Conservation (phyloP, 2,113 vertebrate species). For the Archilochus colubris region DNA sequence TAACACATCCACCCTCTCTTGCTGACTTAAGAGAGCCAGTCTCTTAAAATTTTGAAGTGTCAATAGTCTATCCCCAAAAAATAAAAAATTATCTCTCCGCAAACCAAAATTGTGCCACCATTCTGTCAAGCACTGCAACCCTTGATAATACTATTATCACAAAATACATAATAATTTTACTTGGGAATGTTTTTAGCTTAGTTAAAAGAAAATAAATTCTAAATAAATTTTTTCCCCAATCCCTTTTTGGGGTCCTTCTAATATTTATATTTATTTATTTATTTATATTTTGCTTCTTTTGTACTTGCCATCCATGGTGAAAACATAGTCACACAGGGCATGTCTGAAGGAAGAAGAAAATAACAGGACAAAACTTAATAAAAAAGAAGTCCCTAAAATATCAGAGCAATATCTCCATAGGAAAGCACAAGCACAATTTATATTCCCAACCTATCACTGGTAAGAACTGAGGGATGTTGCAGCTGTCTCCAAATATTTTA, state of each 20-base stretch:
- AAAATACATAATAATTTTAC: neutral
- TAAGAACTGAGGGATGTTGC: neutral
- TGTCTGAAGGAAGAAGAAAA: neutral
- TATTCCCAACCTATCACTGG: neutral
- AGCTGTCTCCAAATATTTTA: neutral
- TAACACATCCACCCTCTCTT: neutral
- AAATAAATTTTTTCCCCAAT: neutral
- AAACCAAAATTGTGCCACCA: neutral
- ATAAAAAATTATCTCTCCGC: neutral
- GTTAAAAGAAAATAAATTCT: neutral
- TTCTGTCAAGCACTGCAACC: neutral
- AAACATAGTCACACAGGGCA: neutral
- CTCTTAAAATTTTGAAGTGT: neutral
- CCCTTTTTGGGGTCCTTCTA: accelerated
- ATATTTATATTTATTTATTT: neutral
- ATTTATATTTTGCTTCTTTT: neutral
- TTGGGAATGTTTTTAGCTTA: neutral
- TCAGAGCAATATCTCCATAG: neutral
- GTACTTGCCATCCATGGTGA: neutral
- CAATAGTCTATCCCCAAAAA: neutral
- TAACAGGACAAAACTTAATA: neutral
- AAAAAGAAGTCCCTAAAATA: neutral
- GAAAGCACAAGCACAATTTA: neutral
- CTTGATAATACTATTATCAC: neutral
- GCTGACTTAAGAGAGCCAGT: neutral